These are phyloP conservation scores for Hermaeophaga mercurialis DNA, from an alignment of 2,888 invertebrate genomes.

Conservation along the genomic window DNA sequence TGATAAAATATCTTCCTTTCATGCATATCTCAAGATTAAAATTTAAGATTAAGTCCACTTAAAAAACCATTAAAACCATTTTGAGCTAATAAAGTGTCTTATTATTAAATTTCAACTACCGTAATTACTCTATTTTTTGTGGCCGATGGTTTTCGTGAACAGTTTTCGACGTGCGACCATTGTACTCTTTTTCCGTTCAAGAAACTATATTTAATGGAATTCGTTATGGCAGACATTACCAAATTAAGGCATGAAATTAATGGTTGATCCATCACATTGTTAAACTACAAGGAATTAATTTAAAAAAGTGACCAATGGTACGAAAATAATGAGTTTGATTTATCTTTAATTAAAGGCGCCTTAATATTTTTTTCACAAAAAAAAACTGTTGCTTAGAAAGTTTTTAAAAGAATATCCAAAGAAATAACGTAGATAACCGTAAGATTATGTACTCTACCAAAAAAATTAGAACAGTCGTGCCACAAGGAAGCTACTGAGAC, in stretches of 20 bases:
- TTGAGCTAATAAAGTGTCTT: background rate
- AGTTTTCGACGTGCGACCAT: constrained; percentile 15
- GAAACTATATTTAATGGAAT: constrained; percentile 13
- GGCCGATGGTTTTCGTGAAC: background rate
- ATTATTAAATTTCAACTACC: background rate
- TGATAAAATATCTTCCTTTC: background rate
- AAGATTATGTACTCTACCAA: too few species aligned
- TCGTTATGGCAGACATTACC: constrained; percentile 7
- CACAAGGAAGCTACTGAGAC: too few species aligned
- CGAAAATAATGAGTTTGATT: too few species aligned
- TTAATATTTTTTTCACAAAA: too few species aligned
- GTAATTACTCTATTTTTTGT: constrained; percentile 1
- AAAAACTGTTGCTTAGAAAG: too few species aligned
- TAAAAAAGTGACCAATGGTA: too few species aligned
- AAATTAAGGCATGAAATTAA: constrained; percentile 22
- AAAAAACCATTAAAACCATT: constrained; percentile 5
- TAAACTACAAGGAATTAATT: constrained; percentile 10
- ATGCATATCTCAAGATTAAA: background rate
- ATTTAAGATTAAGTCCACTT: constrained; percentile 4
- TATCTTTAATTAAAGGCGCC: too few species aligned
- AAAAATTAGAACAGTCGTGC: too few species aligned
- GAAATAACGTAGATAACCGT: too few species aligned
- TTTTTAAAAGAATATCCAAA: too few species aligned
- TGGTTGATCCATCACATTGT: constrained; percentile 10
- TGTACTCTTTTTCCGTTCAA: constrained; percentile 8